Evolutionary conservation across 2,113 vertebrate genomes (phyloP).

Genomic region (Callorhinus ursinus): DNA sequence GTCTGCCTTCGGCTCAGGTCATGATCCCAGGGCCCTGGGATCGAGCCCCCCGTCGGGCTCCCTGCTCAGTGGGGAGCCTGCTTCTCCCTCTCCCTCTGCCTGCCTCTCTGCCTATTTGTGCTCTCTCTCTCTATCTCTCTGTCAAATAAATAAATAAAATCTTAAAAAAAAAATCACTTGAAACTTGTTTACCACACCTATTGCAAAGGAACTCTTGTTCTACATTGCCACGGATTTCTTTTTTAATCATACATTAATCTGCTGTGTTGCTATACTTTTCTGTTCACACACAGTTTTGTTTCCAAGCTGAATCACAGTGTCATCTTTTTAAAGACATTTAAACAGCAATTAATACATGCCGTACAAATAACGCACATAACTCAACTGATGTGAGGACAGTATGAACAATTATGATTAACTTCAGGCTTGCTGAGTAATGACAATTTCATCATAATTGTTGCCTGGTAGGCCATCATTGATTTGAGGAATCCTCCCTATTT

Average conservation of each 20-base stretch:
- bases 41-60: no score
- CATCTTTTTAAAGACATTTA: conserved; percentile 3
- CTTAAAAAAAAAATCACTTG: neutral
- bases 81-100: no score
- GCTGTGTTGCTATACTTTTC: neutral
- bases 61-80: no score
- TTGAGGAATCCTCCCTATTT: neutral
- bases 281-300: neutral
- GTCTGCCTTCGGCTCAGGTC: no score
- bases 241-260: neutral
- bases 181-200: neutral
- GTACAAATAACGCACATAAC: neutral
- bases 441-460: neutral
- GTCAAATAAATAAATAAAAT: no score
- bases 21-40: no score
- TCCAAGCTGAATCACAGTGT: neutral
- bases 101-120: no score
- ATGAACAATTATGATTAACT: neutral
- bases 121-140: no score
- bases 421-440: neutral
- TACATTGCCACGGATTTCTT: neutral
- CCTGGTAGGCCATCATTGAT: neutral
- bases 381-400: neutral
- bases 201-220: neutral
- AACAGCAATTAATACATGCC: neutral